phyloP scores from a whole-genome alignment of 2,113 vertebrate species.

The Hirundichthys speculiger region DNA sequence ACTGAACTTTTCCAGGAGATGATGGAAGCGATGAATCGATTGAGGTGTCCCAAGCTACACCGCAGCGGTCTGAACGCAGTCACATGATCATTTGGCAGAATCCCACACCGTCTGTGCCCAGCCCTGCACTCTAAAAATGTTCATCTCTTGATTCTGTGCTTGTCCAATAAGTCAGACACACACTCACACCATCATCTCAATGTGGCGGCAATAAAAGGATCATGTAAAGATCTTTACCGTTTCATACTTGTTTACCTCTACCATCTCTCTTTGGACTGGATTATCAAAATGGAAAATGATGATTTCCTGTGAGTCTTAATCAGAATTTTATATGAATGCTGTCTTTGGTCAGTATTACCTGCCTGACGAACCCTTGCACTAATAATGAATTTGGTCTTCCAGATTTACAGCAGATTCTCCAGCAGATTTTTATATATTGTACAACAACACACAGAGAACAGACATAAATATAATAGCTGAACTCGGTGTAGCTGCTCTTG shows the following conservation, averaged over 20 bases:
- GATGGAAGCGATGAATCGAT: slow-evolving; percentile 70
- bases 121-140: slow-evolving; percentile 67
- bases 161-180: not conserved
- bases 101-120: slow-evolving; percentile 59
- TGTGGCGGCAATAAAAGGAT: slow-evolving; percentile 24
- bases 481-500: slow-evolving; percentile 13
- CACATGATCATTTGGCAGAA: slow-evolving; percentile 85
- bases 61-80: slow-evolving; percentile 80
- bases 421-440: not conserved
- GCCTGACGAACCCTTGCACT: slow-evolving; percentile 16
- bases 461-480: not conserved
- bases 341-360: slow-evolving; percentile 26
- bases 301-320: slow-evolving; percentile 29
- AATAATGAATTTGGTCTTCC: slow-evolving; percentile 14
- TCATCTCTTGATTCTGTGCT: not conserved
- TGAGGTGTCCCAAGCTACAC: slow-evolving; percentile 64
- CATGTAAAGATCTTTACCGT: not conserved
- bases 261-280: slow-evolving; percentile 27
- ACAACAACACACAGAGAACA: not conserved
- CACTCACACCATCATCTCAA: not conserved
- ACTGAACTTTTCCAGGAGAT: slow-evolving; percentile 71
- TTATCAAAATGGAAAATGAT: slow-evolving; percentile 1
- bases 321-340: slow-evolving; percentile 10
- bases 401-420: not conserved
- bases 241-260: slow-evolving; percentile 47